Evolutionary conservation across 2,888 invertebrate species (phyloP).

Genomic region (Penaeus monodon): DNA sequence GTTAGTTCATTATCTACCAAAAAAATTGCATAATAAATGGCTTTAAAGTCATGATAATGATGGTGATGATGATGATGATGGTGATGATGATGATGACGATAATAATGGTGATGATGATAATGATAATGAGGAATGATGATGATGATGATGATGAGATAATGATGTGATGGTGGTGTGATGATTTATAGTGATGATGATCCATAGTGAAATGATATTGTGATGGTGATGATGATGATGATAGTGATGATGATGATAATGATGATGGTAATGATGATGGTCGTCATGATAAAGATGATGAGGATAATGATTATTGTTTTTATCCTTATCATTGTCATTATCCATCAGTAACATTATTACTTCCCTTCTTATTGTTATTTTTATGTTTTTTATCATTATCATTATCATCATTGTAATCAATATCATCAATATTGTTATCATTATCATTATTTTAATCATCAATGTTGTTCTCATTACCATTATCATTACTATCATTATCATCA

Average conservation of each 20-base stretch:
- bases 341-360: neutral
- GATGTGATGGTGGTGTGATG: neutral
- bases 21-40: too few relatives aligned
- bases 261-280: neutral
- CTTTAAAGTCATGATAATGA: neutral
- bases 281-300: neutral
- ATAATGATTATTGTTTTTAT: neutral
- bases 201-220: too few relatives aligned
- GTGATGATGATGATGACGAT: too few relatives aligned
- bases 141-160: neutral
- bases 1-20: too few relatives aligned
- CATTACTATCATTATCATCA: too few relatives aligned
- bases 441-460: too few relatives aligned
- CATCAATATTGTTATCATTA: too few relatives aligned
- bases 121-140: neutral
- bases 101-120: too few relatives aligned
- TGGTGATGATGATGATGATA: neutral
- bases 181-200: neutral
- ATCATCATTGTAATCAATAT: too few relatives aligned
- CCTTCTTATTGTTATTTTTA: too few relatives aligned
- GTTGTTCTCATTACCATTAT: too few relatives aligned
- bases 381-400: too few relatives aligned
- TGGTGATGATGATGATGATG: neutral
- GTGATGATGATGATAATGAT: neutral
- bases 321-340: neutral